Evolutionary conservation across 2,113 vertebrate genomes (phyloP), one percentile per base, ranked within the genome.

Genomic region (Ceyx cyanopectus): DNA sequence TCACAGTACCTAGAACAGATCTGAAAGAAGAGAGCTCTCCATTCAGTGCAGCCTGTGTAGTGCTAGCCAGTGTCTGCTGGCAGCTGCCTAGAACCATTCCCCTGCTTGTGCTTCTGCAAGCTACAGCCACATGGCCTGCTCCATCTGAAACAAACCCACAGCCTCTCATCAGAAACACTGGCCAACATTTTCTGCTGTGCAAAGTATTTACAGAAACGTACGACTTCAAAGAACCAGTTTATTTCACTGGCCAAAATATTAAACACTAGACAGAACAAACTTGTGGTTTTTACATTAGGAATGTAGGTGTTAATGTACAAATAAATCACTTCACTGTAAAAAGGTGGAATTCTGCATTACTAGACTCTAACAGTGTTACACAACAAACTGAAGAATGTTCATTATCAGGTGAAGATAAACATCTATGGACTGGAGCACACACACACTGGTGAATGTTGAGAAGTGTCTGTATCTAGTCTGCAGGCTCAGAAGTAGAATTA

Each of bases 261-360:
- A 92, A 41, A 95, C 90, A 95, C 51, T 84, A 78, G 95, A 92
- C 78, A 92, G 75, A 73, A 83, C 34, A 81, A 95, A 74, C 41
- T 26, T 61, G 87, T 82, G 53, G 58, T 93, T 97, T 70, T 87
- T 76, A 86, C 53, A 92, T 94, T 60, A 96, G 95, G 89, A 98
- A 97, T 96, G 74, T 87, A 96, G 94, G 87, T 76, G 87, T 90
- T 85, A 75, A 60, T 61, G 74, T 67, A 97, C 82, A 97, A 66
- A 92, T 48, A 90, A 84, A 82, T 92, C 53, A 69, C 40, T 85
- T 85, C 81, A 92, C 76, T 86, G 78, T 91, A 94, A 97, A 96
- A 97, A 87, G 89, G 51, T 77, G 89, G 72, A 77, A 56, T 60
- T 89, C 69, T 70, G 65, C 20, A 17, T 60, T 79, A 89, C 81